Percentiles rank a stretch among this genome's conserved stretches.
These are phyloP conservation scores for Oxyruncus cristatus DNA, from an alignment of 2,113 vertebrate species.

Conservation along the genomic window DNA sequence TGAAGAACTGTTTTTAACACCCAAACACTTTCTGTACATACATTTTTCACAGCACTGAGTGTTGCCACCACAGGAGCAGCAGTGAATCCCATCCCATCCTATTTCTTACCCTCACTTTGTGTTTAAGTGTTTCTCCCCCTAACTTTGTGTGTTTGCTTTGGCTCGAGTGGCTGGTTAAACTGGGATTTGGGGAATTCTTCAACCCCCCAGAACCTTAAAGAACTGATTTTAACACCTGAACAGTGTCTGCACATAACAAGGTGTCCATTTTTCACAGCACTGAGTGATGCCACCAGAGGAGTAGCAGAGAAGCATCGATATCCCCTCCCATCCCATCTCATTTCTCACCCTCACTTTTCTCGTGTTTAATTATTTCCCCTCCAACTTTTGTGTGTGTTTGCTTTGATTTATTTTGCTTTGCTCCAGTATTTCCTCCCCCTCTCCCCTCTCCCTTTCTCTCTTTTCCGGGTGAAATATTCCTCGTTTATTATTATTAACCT, in stretches of 20 bases:
- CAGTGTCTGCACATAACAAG: too few species aligned
- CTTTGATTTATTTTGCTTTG: background rate
- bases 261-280: background rate
- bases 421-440: background rate
- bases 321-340: background rate
- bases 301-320: too few species aligned
- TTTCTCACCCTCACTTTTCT: background rate
- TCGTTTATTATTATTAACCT: slow-evolving; percentile 22
- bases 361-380: background rate
- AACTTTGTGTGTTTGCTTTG: too few species aligned
- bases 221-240: too few species aligned
- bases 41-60: background rate
- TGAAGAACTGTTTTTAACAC: background rate
- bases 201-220: too few species aligned
- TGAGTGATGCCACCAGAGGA: background rate
- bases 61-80: background rate
- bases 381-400: background rate
- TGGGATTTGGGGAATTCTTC: too few species aligned
- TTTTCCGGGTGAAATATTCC: slow-evolving; percentile 21
- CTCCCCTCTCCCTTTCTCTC: background rate
- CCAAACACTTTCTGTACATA: background rate
- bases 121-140: too few species aligned
- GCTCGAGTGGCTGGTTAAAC: too few species aligned
- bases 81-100: background rate
- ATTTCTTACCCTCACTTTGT: background rate